Evolutionary conservation across 2,113 vertebrate species (phyloP), one percentile per base, ranked within the genome.

Genomic region (Catharus minimus): DNA sequence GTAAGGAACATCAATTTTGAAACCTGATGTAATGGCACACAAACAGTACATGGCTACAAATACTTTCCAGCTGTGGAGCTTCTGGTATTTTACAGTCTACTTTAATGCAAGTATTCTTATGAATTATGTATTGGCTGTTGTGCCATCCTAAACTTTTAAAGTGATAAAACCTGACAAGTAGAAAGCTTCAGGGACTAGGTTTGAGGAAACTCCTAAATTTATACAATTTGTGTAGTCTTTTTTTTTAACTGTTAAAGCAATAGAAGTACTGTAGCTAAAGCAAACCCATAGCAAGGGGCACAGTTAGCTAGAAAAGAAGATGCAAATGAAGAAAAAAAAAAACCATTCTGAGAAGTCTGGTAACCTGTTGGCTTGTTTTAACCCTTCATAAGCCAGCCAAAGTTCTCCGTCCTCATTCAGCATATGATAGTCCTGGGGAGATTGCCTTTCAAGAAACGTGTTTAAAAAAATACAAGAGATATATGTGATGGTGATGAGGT

Each of bases 331-430:
- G 74, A 2, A 89, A 94, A 79, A 80, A 38, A 76, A 79, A 50
- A 12, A 69, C 94, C 95, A 92, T 88, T 92, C 93, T 96, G 94
- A 96, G 92, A 97, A 97, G 94, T 97, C 90, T 97, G 83, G 92
- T 98, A 98, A 99, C 99, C 99, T 99, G 99, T 99, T 99, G 97
- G 99, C 98, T 98, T 99, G 98, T 98, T 99, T 99, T 98, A 99
- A 99, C 98, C 99, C 99, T 98, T 99, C 98, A 98, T 99, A 99
- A 97, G 98, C 99, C 98, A 99, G 98, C 99, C 98, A 99, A 97
- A 99, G 98, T 97, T 99, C 99, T 98, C 99, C 98, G 73, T 99
- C 99, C 98, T 99, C 99, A 98, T 99, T 99, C 98, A 99, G 97
- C 97, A 98, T 95, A 98, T 98, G 98, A 97, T 94, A 98, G 97